These are phyloP conservation scores for Brachyalestes nurse DNA, from an alignment of 2,797 vertebrate genomes.

Conservation along the genomic window DNA sequence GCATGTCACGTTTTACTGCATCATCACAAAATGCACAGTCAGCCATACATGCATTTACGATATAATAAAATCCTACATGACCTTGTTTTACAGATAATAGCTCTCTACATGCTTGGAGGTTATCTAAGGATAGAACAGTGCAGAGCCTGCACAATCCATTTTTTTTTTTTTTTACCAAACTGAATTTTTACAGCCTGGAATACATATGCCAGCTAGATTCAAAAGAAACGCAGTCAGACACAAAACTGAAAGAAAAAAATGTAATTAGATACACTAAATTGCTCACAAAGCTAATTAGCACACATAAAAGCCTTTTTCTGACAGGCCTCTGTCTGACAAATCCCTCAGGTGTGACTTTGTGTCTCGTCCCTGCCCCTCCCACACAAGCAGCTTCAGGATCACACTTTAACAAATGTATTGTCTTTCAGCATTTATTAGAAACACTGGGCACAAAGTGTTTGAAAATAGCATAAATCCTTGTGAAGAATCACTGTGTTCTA, in stretches of 20 bases:
- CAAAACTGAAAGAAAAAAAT: neutral
- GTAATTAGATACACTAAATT: slow-evolving; percentile 25
- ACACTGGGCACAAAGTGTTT: neutral
- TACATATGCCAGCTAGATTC: neutral
- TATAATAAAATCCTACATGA: neutral
- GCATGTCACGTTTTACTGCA: neutral
- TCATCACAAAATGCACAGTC: neutral
- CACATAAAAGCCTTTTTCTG: slow-evolving; percentile 35
- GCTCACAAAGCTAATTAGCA: slow-evolving; percentile 41
- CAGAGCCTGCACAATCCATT: neutral
- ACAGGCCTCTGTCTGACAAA: slow-evolving; percentile 35
- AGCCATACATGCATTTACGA: neutral
- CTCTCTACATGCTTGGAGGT: neutral
- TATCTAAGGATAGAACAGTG: neutral
- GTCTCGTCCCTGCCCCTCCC: neutral
- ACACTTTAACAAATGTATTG: neutral
- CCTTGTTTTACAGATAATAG: neutral
- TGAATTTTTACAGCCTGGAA: no score
- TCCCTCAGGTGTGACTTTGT: slow-evolving; percentile 32
- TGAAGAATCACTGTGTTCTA: neutral
- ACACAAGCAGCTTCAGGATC: neutral
- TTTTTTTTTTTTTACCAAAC: neutral
- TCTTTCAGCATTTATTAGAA: neutral
- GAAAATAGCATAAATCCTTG: neutral
- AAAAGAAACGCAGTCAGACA: neutral